Evolutionary conservation across 35 echinoderm and acorn worm genomes (phyloP).

Genomic region (Heliocidaris erythrogramma): DNA sequence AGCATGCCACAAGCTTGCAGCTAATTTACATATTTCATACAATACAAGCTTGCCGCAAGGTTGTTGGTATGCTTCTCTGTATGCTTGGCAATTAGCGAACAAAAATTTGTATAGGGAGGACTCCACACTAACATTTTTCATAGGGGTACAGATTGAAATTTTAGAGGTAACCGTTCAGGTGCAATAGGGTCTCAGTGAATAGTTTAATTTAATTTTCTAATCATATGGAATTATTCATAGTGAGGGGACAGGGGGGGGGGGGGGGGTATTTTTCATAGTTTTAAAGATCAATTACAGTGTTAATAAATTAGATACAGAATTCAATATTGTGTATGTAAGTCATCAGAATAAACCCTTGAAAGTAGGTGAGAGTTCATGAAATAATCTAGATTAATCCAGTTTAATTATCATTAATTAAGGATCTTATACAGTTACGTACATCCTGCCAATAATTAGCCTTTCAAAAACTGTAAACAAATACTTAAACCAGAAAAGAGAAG

Average conservation of each 20-base stretch:
- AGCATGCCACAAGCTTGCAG: too few species aligned
- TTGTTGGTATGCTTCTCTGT: too few species aligned
- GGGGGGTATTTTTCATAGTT: too few species aligned
- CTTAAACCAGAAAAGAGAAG: not conserved
- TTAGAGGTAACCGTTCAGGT: too few species aligned
- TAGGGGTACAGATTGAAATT: too few species aligned
- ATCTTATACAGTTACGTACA: not conserved
- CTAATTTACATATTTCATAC: too few species aligned
- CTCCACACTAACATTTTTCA: too few species aligned
- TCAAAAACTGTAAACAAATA: not conserved
- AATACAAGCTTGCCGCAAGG: too few species aligned
- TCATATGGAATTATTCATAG: not conserved
- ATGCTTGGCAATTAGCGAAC: too few species aligned
- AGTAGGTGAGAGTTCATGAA: not conserved
- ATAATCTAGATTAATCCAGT: not conserved
- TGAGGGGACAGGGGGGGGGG: too few species aligned
- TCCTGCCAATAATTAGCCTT: constrained; percentile 15
- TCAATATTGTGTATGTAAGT: not conserved
- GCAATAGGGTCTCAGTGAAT: too few species aligned
- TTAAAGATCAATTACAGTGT: not conserved
- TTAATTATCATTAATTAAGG: not conserved
- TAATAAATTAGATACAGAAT: not conserved
- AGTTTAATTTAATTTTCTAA: not conserved
- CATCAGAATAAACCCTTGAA: not conserved
- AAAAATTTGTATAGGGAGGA: too few species aligned